A percentile compares a stretch with the other conserved stretches of the same genome.
phyloP scores from a whole-genome alignment of 2,113 vertebrate species.

The Solea senegalensis region DNA sequence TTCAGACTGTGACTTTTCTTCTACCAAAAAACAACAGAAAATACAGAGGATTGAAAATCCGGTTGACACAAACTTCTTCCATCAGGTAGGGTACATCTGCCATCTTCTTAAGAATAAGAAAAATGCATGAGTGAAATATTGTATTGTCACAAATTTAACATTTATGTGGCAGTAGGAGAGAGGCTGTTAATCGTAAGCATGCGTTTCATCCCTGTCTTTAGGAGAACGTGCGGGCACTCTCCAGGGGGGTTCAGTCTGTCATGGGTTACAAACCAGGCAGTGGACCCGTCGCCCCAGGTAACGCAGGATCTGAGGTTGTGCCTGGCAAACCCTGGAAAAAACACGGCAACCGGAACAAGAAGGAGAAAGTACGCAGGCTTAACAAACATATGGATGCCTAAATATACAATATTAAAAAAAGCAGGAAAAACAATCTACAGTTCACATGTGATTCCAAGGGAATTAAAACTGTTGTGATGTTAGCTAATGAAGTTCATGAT shows the following conservation, averaged over 20 bases:
- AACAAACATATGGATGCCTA: conserved; percentile 92
- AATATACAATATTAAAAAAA: conserved; percentile 36
- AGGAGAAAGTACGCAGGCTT: conserved; percentile 92
- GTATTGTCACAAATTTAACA: neutral
- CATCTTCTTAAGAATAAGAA: neutral
- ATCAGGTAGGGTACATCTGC: conserved; percentile 82
- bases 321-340: conserved; percentile 96
- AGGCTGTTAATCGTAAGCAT: neutral
- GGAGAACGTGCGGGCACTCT: conserved; percentile 92
- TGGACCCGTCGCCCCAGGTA: conserved; percentile 60
- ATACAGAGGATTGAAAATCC: conserved; percentile 89
- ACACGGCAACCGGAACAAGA: conserved; percentile 95
- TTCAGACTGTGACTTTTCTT: conserved; percentile 7
- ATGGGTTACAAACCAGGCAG: conserved; percentile 90
- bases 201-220: conserved; percentile 58
- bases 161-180: neutral
- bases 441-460: conserved; percentile 35
- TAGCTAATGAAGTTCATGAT: conserved; percentile 9
- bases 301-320: conserved; percentile 35
- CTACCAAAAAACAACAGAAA: conserved; percentile 69
- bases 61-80: conserved; percentile 94
- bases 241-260: conserved; percentile 87
- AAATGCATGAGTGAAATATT: neutral
- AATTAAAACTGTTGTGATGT: conserved; percentile 14
- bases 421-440: neutral